Base-by-base conservation (phyloP, 2,113 vertebrate species). In the Alethe diademata region DNA sequence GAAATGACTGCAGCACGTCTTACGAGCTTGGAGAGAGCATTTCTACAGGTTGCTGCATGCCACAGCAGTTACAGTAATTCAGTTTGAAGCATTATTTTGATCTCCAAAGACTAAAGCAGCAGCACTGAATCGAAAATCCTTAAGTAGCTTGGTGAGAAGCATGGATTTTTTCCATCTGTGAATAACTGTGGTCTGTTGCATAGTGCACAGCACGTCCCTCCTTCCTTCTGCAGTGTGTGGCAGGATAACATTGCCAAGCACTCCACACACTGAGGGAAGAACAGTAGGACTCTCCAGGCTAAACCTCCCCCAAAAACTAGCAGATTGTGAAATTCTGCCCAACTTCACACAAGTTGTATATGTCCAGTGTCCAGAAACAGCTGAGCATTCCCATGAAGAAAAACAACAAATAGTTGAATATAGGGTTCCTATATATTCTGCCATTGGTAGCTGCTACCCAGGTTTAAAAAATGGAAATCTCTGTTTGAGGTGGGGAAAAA, bases 21-120 rank as follows among this genome's bases (percentile, higher is more conserved):
- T 78, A 80, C 5, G 45, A 87, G 60, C 88, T 91, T 51, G 74
- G 72, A 84, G 43, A 91, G 47, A 57, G 36, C 71, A 50, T 69
- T 96, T 95, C 88, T 69, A 88, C 69, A 88, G 74, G 88, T 70
- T 94, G 86, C 83, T 94, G 93, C 83, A 82, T 83, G 79, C 84
- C 73, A 88, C 62, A 86, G 84, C 67, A 86, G 45, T 88, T 84
- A 62, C 56, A 79, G 66, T 93, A 96, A 97, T 88, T 93, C 82
- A 69, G 35, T 93, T 43, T 88, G 92, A 89, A 94, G 57, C 78
- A 72, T 66, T 92, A 73, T 86, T 96, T 96, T 93, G 65, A 90
- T 86, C 83, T 93, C 78, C 74, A 75, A 81, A 95, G 85, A 92
- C 76, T 78, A 90, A 93, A 93, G 86, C 72, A 93, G 74, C 45